Base-by-base conservation (phyloP, 2,797 vertebrate genomes). In the Rousettus madagascariensis region DNA sequence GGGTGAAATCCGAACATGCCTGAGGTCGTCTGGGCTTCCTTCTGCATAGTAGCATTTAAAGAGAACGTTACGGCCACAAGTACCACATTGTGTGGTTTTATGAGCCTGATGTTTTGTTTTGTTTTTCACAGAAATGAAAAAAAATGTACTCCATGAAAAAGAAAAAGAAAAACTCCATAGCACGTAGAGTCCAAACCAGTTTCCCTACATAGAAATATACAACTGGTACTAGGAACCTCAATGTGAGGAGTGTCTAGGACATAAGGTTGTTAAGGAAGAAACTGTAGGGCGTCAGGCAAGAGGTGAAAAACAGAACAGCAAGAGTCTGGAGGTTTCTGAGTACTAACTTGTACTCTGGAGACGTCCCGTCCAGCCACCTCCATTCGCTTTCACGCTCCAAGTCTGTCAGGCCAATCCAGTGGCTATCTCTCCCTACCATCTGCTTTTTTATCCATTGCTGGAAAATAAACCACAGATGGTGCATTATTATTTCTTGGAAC, bases 391-490 rank as follows among this genome's bases (percentile, higher is more conserved):
- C 99, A 61, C 98, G 98, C 68, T 98, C 98, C 28, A 66, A 98
- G 97, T 99, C 99, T 0, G 99, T 99, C 95, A 99, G 98, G 80
- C 99, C 99, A 79, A 99, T 99, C 99, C 99, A 99, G 98, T 99
- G 99, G 97, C 98, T 99, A 24, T 99, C 99, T 97, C 98, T 99
- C 65, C 98, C 99, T 13, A 94, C 43, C 8, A 98, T 98, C 96
- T 99, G 99, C 88, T 98, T 99, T 98, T 98, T 99, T 91, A 99
- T 97, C 99, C 99, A 99, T 99, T 98, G 98, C 99, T 99, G 98
- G 89, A 86, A 94, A 95, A 97, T 90, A 98, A 97, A 98, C 17
- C 83, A 43, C 43, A 3, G n/a, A n/a, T 0, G 13, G 30, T 13
- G 6, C 3, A 6, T 80, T 77, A 90, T 71, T 83, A 68, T 71